phyloP scores from a whole-genome alignment of 2,113 vertebrate genomes.

The Pagrus major region DNA sequence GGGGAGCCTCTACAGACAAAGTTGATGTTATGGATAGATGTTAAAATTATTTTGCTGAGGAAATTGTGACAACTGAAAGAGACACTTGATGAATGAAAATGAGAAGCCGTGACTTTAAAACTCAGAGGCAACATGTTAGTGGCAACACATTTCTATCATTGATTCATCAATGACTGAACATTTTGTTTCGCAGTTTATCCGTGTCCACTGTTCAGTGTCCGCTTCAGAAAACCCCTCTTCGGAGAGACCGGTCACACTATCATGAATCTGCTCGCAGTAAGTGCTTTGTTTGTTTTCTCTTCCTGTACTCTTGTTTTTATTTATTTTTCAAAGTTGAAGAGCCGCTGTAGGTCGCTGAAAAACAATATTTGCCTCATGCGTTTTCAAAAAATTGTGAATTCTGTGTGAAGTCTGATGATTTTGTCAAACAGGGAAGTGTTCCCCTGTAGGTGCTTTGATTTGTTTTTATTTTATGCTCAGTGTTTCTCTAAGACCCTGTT shows the following conservation, averaged over 20 bases:
- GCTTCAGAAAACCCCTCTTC: constrained; percentile 97
- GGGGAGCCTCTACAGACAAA: too few relatives aligned
- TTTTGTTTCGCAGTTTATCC: constrained; percentile 92
- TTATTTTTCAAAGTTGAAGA: background rate
- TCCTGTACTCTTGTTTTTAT: background rate
- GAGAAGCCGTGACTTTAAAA: too few relatives aligned
- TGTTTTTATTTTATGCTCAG: background rate
- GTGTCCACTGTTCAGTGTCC: constrained; percentile 97
- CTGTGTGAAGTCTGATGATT: background rate
- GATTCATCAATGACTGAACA: background rate
- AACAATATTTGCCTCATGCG: background rate
- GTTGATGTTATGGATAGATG: too few relatives aligned
- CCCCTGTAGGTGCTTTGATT: background rate
- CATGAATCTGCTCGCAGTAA: constrained; percentile 98
- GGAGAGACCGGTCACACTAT: constrained; percentile 99
- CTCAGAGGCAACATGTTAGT: background rate
- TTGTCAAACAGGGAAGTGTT: background rate
- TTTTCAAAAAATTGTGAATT: background rate
- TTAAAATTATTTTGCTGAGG: background rate
- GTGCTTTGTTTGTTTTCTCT: constrained; percentile 63
- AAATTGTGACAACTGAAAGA: background rate
- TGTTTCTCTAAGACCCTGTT: background rate
- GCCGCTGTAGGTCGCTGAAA: background rate
- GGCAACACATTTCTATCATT: background rate
- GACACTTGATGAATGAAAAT: background rate